phyloP scores from a whole-genome alignment of 2,113 vertebrate species.

The Hipposideros armiger region DNA sequence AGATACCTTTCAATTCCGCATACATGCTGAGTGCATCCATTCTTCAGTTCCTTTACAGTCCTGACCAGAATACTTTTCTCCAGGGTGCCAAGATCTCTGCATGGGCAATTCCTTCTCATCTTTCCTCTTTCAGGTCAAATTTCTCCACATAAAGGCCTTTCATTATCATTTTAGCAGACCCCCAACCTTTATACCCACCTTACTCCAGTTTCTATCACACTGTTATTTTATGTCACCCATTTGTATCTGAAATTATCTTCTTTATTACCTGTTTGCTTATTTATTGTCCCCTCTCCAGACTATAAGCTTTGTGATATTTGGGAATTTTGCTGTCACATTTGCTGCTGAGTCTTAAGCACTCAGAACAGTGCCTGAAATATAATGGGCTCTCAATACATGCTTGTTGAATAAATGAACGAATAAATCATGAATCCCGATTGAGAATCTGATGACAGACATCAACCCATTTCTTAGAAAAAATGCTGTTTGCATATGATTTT shows the following conservation, averaged over 20 bases:
- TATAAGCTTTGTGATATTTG: background rate
- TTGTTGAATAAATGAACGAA: slow-evolving; percentile 37
- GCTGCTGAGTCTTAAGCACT: background rate
- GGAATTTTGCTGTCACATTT: background rate
- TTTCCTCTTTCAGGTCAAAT: slow-evolving; percentile 5
- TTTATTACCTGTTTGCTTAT: slow-evolving; percentile 35
- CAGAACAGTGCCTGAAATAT: background rate
- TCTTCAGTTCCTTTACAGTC: background rate
- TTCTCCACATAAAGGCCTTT: background rate
- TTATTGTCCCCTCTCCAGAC: background rate
- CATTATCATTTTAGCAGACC: background rate
- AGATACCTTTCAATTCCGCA: slow-evolving; percentile 10
- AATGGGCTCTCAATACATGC: background rate
- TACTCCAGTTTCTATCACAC: background rate
- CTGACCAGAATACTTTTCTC: background rate
- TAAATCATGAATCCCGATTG: background rate
- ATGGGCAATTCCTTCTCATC: background rate
- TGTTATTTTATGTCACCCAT: background rate
- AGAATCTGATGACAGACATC: slow-evolving; percentile 1
- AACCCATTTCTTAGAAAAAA: background rate
- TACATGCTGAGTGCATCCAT: background rate
- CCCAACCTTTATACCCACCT: background rate
- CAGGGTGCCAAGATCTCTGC: background rate
- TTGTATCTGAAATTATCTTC: background rate
- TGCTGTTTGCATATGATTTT: background rate